Conservation (phyloP, 1,140 invertebrate genomes). For the Psix sp. region DNA sequence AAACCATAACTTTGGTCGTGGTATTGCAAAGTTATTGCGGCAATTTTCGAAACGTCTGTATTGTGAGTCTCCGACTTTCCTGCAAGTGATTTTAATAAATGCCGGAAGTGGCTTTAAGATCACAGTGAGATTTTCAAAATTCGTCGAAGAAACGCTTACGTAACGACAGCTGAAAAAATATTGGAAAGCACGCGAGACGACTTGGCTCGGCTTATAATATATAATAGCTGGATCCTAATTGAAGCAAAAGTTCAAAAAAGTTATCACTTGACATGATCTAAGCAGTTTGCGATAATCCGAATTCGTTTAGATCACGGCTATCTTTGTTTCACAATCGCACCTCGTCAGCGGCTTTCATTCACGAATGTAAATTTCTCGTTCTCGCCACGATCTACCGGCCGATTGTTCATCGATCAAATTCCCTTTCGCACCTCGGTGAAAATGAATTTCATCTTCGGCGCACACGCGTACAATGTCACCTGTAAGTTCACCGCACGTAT, state of each 20-base stretch:
- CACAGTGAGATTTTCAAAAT: too few relatives aligned
- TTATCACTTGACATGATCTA: conserved; percentile 15
- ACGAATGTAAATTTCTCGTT: conserved; percentile 14
- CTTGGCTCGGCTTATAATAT: too few relatives aligned
- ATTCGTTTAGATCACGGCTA: conserved; percentile 1
- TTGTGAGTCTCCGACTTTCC: too few relatives aligned
- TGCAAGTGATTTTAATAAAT: too few relatives aligned
- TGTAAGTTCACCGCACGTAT: conserved; percentile 27
- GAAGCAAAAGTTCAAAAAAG: conserved; percentile 8
- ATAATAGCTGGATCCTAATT: conserved; percentile 3
- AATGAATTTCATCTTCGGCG: conserved; percentile 40
- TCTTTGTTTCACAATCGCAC: conserved; percentile 7
- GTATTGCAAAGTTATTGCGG: too few relatives aligned
- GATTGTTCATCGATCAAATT: conserved; percentile 32
- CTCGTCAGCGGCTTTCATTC: conserved; percentile 19
- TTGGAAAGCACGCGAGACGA: too few relatives aligned
- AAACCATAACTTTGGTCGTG: conserved; percentile 46
- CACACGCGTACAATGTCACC: conserved; percentile 46
- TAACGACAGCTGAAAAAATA: too few relatives aligned
- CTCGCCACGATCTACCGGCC: conserved; percentile 2
- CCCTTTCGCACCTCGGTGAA: conserved; percentile 44
- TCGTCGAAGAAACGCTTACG: too few relatives aligned
- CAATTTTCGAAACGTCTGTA: too few relatives aligned
- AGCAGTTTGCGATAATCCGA: conserved; percentile 4
- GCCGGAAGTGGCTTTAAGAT: too few relatives aligned